Conservation (phyloP, 2,888 invertebrate genomes). For the Cecidostiba fungosa region DNA sequence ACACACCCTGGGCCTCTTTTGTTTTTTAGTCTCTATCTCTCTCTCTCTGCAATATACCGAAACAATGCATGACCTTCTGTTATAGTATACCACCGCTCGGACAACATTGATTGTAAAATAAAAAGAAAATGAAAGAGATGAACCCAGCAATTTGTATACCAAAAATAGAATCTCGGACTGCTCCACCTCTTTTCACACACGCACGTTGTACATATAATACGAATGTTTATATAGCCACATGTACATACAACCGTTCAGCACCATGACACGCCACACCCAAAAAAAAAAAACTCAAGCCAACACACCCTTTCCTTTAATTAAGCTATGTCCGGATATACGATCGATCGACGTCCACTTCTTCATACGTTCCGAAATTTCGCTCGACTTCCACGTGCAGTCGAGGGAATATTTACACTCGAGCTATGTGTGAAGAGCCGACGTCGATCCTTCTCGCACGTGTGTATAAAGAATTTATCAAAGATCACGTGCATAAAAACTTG, state of each 20-base stretch:
- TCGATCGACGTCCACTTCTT: not conserved
- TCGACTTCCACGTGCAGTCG: not conserved
- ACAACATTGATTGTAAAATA: not conserved
- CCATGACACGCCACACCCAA: constrained; percentile 30
- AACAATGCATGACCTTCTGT: constrained; percentile 50
- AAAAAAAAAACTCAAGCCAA: constrained; percentile 16
- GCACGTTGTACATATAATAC: constrained; percentile 29
- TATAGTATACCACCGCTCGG: not conserved
- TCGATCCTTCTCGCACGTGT: not conserved
- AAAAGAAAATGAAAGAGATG: constrained; percentile 21
- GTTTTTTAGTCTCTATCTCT: constrained; percentile 2
- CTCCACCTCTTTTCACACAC: constrained; percentile 32
- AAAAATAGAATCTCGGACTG: constrained; percentile 33
- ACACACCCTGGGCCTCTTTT: constrained; percentile 41
- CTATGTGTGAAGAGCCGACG: not conserved
- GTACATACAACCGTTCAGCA: not conserved
- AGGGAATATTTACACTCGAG: not conserved
- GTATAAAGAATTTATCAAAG: not conserved
- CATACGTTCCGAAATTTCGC: not conserved
- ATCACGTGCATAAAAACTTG: not conserved
- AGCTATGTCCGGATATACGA: not conserved
- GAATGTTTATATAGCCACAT: not conserved
- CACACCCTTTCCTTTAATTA: constrained; percentile 4
- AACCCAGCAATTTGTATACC: not conserved
- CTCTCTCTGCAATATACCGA: not conserved